These are phyloP conservation scores for Drosophila neotestacea DNA, from an alignment of 2,888 invertebrate species.

Conservation along the genomic window DNA sequence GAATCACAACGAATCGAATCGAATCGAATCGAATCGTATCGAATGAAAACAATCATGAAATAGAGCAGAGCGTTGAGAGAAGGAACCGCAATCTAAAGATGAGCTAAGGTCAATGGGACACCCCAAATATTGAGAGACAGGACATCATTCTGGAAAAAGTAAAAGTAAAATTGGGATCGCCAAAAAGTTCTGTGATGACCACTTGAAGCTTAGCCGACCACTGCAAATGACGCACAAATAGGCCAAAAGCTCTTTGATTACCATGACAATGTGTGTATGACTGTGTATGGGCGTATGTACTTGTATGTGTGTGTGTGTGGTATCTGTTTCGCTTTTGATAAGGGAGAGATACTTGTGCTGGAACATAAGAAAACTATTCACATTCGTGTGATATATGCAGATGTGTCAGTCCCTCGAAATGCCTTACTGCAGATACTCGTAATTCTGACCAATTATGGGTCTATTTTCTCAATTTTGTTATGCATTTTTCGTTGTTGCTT, in stretches of 20 bases:
- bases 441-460: conserved; percentile 44
- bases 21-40: conserved; percentile 54
- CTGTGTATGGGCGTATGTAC: neutral
- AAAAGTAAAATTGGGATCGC: conserved; percentile 45
- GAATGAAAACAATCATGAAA: conserved; percentile 69
- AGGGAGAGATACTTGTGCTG: conserved; percentile 9
- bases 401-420: conserved; percentile 22
- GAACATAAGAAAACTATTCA: conserved; percentile 15
- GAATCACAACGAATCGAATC: conserved; percentile 42
- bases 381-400: conserved; percentile 43
- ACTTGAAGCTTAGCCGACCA: conserved; percentile 60
- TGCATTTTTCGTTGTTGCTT: conserved; percentile 18
- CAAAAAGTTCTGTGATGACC: conserved; percentile 54
- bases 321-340: conserved; percentile 35
- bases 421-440: conserved; percentile 35
- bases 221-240: conserved; percentile 61
- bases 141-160: conserved; percentile 19
- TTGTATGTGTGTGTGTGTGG: conserved; percentile 12
- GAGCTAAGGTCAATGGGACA: conserved; percentile 53
- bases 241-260: conserved; percentile 61
- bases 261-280: conserved; percentile 57
- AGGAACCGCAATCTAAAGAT: conserved; percentile 47
- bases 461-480: conserved; percentile 61
- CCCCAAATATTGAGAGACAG: conserved; percentile 8
- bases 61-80: conserved; percentile 23